Evolutionary conservation across 2,113 vertebrate species (phyloP), one percentile per base, ranked within the genome.

Genomic region (Anthoscopus minutus): DNA sequence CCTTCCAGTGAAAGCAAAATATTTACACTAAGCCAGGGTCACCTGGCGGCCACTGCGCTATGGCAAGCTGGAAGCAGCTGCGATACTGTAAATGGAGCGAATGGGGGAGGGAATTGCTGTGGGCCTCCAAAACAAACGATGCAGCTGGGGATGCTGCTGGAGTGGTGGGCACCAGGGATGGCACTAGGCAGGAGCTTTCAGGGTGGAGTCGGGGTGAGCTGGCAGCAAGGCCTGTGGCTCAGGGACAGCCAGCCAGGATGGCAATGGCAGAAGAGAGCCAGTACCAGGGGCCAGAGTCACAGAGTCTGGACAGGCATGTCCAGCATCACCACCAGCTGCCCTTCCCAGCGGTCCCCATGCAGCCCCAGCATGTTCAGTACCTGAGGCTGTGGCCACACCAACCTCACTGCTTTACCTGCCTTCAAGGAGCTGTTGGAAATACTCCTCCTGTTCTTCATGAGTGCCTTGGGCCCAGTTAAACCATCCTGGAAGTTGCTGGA

Each of bases 11-110:
- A 94, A 96, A 96, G 95, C 90, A 97, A 96, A 97, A 96, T 97
- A 96, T 97, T 97, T 97, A 97, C 79, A 91, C 85, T 93, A 80
- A 96, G 81, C 77, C 81, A 69, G 79, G 96, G 96, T 97, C 95
- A 95, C 74, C 44, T n/a, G 6, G 87, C 60, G 88, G 97, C 84
- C 94, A 81, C 37, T 24, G 74, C 15, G 0, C 96, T 96, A 97
- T 96, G 38, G 1, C 83, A 40, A 18, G 90, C 85, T 97, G 96
- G 88, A 84, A 74, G 81, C 30, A 13, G 89, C 94, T 96, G 91
- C 0, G 6, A 40, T 89, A 9, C 50, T 81, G 64, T 87, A 93
- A 97, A 86, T 11, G 2, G 7, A 83, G 72, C 62, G 61, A 37
- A 3, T 1, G 9, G 71, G 65, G 0, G 79, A 72, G 85, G 60